These are phyloP conservation scores for Choristoneura rosaceana DNA, from an alignment of 2,888 invertebrate genomes.

Conservation along the genomic window DNA sequence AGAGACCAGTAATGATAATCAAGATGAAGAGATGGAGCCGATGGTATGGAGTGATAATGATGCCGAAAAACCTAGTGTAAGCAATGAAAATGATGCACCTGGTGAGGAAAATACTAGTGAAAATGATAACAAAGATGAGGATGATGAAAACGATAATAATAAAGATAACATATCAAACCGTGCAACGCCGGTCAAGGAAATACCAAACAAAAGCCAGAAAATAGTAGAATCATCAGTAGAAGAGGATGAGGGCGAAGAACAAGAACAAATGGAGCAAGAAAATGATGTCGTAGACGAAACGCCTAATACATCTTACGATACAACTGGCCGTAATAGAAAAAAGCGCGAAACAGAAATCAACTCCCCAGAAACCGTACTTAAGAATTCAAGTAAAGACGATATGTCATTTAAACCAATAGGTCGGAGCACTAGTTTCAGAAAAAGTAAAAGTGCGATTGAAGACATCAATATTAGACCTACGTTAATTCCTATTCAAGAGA, in stretches of 20 bases:
- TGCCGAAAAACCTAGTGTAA: conserved; percentile 18
- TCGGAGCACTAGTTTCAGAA: conserved; percentile 61
- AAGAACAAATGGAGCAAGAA: conserved; percentile 35
- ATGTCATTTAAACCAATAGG: conserved; percentile 58
- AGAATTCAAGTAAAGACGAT: conserved; percentile 52
- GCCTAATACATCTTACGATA: conserved; percentile 57
- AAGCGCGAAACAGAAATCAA: conserved; percentile 49
- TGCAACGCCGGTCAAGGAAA: not conserved
- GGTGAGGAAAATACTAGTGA: conserved; percentile 23
- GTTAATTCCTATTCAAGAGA: conserved; percentile 60
- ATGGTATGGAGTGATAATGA: conserved; percentile 36
- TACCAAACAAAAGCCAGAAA: conserved; percentile 15
- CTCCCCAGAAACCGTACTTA: conserved; percentile 66
- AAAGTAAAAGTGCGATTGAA: conserved; percentile 62
- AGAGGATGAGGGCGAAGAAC: conserved; percentile 8
- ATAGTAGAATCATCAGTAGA: conserved; percentile 12
- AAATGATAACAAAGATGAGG: conserved; percentile 24
- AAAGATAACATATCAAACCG: not conserved
- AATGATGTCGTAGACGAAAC: conserved; percentile 43
- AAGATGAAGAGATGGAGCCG: conserved; percentile 33
- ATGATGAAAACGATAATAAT: conserved; percentile 32
- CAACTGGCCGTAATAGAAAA: conserved; percentile 58
- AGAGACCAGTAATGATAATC: conserved; percentile 36
- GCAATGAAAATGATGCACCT: conserved; percentile 28
- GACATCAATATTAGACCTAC: conserved; percentile 56